Evolutionary conservation across 2,113 vertebrate genomes (phyloP), one percentile per base, ranked within the genome.

Genomic region (Chaetops frenatus): DNA sequence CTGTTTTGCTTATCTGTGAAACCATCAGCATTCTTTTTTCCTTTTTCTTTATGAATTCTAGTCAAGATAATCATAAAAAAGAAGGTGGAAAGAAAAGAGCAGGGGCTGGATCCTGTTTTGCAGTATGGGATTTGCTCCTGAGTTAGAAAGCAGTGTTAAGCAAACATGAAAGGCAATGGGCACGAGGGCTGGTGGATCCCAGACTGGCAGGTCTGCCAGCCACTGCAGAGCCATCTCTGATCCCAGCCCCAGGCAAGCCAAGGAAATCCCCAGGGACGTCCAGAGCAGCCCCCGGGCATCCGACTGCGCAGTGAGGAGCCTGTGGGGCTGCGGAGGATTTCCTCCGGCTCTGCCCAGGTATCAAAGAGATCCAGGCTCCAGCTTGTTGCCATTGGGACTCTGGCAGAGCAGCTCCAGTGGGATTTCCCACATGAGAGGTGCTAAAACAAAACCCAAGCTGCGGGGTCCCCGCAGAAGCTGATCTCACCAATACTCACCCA

Each of bases 231-330:
- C 54, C 3, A 0, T 22, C 79, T 57, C 70, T n/a, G 48, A 81
- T 66, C 61, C 82, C 88, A 81, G 72, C 44, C 81, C 77, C 85
- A 14, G 89, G 72, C 4, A 31, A 66, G 47, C 47, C 47, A 15
- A 65, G 61, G 42, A 47, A 25, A 74, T 53, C 73, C 65, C 60
- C 36, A 21, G 85, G 78, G 88, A 35, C 81, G 67, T 86, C 45
- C 69, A 11, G 78, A 90, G 86, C 81, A 84, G 58, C 77, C 77
- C 62, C 54, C 0, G 0, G 86, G 78, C 38, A 11, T 15, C 64
- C 1, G 0, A 17, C 77, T 48, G 18, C 1, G 0, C 10, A 6
- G 27, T 4, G 1, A 0, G 70, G 58, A 72, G 65, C 48, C 77
- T 44, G 12, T 44, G 84, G 74, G 36, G 66, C 69, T 73, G 82